Conservation (phyloP, 2,888 invertebrate genomes). For the Orchesellides sinensis region DNA sequence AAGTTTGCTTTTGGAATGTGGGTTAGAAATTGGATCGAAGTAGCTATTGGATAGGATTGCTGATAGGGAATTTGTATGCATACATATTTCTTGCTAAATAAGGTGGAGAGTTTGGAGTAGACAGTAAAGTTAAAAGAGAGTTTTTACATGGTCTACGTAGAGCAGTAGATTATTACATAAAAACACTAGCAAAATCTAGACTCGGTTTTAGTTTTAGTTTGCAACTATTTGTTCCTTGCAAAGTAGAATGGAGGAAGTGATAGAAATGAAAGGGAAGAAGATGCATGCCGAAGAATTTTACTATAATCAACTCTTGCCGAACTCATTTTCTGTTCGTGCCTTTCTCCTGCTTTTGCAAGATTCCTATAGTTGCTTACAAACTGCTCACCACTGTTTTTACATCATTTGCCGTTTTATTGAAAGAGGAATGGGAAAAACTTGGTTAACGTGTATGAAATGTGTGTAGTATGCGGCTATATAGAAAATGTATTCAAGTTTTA, state of each 20-base stretch:
- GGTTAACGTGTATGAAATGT: constrained; percentile 7
- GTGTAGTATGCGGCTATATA: not conserved
- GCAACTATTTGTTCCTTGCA: constrained; percentile 23
- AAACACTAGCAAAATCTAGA: no score
- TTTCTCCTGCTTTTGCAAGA: not conserved
- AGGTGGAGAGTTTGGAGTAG: not conserved
- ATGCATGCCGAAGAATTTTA: constrained; percentile 5
- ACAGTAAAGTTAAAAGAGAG: not conserved
- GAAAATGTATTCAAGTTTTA: constrained; percentile 31
- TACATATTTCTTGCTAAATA: not conserved
- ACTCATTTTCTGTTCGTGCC: constrained; percentile 36
- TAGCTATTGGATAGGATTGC: not conserved
- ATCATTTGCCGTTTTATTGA: constrained; percentile 35
- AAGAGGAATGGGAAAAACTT: constrained; percentile 13
- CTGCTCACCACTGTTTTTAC: constrained; percentile 51
- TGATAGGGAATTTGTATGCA: not conserved
- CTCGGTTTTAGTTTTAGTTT: constrained; percentile 14
- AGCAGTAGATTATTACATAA: no score
- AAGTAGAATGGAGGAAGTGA: constrained; percentile 43
- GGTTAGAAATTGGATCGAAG: no score
- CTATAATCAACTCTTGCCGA: constrained; percentile 26
- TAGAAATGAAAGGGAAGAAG: constrained; percentile 20
- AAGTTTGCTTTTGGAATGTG: no score
- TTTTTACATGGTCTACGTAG: no score
- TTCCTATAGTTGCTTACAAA: constrained; percentile 17